phyloP scores from a whole-genome alignment of 2,113 vertebrate genomes.

The Mobula hypostoma region DNA sequence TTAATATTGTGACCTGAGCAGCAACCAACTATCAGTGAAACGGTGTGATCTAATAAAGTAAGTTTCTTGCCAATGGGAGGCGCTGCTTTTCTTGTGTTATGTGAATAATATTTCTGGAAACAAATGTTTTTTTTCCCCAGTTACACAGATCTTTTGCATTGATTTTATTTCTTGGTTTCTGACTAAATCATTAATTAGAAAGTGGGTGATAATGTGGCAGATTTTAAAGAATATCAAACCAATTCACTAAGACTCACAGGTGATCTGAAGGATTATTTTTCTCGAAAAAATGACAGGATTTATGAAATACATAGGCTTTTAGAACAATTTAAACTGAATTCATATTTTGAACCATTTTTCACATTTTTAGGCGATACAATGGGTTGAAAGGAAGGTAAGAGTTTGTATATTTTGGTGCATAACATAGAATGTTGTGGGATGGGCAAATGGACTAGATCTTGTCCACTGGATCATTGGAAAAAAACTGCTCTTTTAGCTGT shows the following conservation, averaged over 20 bases:
- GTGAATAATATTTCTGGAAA: background rate
- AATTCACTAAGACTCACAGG: background rate
- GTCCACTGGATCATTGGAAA: background rate
- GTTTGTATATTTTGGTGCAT: background rate
- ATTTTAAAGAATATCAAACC: background rate
- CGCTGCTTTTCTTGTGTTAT: background rate
- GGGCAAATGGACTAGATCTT: background rate
- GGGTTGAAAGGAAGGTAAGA: background rate
- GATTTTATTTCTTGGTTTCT: background rate
- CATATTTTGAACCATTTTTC: background rate
- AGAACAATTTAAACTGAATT: background rate
- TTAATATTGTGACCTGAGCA: conserved; percentile 7
- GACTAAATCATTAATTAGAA: background rate
- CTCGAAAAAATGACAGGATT: no score
- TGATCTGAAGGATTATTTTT: background rate
- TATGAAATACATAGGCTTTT: background rate
- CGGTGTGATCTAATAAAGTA: conserved; percentile 9
- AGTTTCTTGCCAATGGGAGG: background rate
- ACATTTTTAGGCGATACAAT: background rate
- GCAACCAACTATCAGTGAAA: background rate
- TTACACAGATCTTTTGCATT: background rate
- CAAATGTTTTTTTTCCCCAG: background rate
- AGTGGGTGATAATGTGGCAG: background rate
- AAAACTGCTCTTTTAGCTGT: no score
- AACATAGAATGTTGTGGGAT: background rate